Evolutionary conservation across 2,797 vertebrate genomes (phyloP).

Genomic region (Artibeus lituratus): DNA sequence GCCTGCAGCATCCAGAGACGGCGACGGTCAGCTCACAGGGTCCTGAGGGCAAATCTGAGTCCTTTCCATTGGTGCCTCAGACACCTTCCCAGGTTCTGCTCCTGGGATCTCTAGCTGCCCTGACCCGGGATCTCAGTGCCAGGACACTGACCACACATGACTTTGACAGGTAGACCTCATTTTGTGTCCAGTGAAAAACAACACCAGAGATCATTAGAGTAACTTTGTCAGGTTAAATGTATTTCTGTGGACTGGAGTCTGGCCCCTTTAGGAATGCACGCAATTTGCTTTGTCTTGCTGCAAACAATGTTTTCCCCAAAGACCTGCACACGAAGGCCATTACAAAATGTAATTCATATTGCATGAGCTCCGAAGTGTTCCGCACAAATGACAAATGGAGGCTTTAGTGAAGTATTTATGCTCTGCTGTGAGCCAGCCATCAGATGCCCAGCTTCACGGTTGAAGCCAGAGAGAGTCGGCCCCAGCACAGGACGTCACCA

Average conservation of each 20-base stretch:
- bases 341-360: conserved; percentile 96
- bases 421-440: conserved; percentile 91
- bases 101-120: background rate
- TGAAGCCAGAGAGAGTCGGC: conserved; percentile 72
- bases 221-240: conserved; percentile 88
- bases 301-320: conserved; percentile 86
- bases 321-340: conserved; percentile 87
- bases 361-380: conserved; percentile 91
- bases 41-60: background rate
- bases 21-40: no score
- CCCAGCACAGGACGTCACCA: background rate
- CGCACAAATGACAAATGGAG: conserved; percentile 92
- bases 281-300: conserved; percentile 90
- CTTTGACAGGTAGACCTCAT: conserved; percentile 77
- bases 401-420: conserved; percentile 95
- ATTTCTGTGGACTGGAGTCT: conserved; percentile 84
- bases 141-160: conserved; percentile 67
- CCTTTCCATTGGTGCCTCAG: background rate
- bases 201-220: conserved; percentile 86
- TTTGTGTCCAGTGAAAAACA: conserved; percentile 86
- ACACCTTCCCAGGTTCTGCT: no score
- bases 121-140: fast-evolving
- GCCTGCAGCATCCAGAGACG: background rate
- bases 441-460: conserved; percentile 76
- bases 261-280: conserved; percentile 88